Evolutionary conservation across 2,797 vertebrate genomes (phyloP).

Genomic region (Rhinella marina): DNA sequence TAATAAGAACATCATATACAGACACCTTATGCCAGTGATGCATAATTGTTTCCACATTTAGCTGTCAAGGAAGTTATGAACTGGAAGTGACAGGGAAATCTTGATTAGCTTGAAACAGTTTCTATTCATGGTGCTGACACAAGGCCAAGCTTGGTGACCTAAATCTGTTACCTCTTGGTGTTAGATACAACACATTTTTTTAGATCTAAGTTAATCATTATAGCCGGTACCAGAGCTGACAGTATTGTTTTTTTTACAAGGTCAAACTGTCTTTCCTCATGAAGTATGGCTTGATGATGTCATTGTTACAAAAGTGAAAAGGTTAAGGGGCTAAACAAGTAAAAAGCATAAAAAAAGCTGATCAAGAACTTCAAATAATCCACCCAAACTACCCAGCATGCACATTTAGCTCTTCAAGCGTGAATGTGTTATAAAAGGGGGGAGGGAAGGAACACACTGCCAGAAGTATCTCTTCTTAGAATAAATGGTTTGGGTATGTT

Average conservation of each 20-base stretch:
- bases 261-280: slow-evolving; percentile 2
- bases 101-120: background rate
- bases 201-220: slow-evolving; percentile 11
- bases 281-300: background rate
- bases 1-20: background rate
- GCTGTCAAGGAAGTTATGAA: background rate
- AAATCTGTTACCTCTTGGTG: slow-evolving; percentile 18
- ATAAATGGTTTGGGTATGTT: too few species aligned
- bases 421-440: too few species aligned
- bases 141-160: slow-evolving; percentile 1
- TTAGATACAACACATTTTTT: background rate
- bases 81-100: background rate
- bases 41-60: background rate
- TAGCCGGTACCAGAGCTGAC: background rate
- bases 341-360: background rate
- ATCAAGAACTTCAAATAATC: too few species aligned
- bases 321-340: background rate
- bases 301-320: background rate
- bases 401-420: too few species aligned
- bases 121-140: background rate
- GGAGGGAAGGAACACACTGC: too few species aligned
- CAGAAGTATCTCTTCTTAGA: too few species aligned
- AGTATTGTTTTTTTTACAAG: background rate
- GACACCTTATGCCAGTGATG: background rate
- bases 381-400: too few species aligned